Conservation (phyloP, 2,888 invertebrate species). For the Germaria angustata region DNA sequence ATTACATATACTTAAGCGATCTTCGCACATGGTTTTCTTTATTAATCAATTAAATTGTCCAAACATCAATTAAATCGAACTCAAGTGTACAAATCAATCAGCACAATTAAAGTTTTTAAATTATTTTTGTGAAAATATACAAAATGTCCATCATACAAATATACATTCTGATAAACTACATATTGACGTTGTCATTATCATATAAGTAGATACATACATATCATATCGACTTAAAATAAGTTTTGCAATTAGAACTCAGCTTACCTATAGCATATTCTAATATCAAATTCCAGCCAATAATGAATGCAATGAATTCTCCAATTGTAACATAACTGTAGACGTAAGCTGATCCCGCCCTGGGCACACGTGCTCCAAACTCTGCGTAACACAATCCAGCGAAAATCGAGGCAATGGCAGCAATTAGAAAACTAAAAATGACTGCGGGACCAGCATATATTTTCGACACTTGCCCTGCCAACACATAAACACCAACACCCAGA, state of each 20-base stretch:
- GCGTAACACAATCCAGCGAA: slow-evolving; percentile 95
- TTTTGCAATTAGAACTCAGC: slow-evolving; percentile 24
- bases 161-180: too few species aligned
- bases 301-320: slow-evolving; percentile 94
- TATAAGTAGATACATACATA: too few species aligned
- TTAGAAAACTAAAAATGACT: slow-evolving; percentile 91
- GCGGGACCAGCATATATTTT: slow-evolving; percentile 91
- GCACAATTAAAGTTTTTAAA: slow-evolving; percentile 51
- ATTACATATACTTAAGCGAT: not conserved
- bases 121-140: too few species aligned
- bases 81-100: slow-evolving; percentile 39
- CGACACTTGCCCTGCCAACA: slow-evolving; percentile 91
- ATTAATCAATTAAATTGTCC: slow-evolving; percentile 21
- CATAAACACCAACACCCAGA: slow-evolving; percentile 94
- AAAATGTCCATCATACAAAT: too few species aligned
- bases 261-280: slow-evolving; percentile 92
- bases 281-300: slow-evolving; percentile 96
- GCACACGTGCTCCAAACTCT: slow-evolving; percentile 93
- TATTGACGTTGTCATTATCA: too few species aligned
- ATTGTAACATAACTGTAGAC: slow-evolving; percentile 96
- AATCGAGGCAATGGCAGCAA: slow-evolving; percentile 94
- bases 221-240: too few species aligned
- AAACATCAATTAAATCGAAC: slow-evolving; percentile 35
- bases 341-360: slow-evolving; percentile 95
- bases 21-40: slow-evolving; percentile 21